Conservation (phyloP, 2,797 vertebrate genomes). For the Gorsachius magnificus region DNA sequence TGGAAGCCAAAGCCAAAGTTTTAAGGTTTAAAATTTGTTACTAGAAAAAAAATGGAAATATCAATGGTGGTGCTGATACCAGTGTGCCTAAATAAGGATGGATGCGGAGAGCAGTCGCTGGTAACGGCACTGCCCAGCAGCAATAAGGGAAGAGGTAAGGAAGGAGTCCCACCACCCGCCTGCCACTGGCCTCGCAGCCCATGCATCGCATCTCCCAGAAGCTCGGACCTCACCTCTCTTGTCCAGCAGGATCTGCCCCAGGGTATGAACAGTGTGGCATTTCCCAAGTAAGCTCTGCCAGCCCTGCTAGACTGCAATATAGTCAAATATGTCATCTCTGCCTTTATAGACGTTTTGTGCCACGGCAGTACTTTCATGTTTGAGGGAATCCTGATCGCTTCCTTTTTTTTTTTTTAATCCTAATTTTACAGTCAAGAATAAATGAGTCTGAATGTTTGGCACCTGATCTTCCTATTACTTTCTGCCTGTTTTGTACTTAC, state of each 20-base stretch:
- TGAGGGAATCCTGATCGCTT: neutral
- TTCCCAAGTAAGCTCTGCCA: neutral
- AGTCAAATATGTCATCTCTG: neutral
- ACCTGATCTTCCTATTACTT: neutral
- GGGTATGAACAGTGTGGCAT: neutral
- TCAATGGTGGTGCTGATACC: neutral
- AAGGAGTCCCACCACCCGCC: neutral
- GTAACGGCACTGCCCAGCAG: neutral
- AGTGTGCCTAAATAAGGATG: neutral
- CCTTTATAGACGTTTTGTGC: neutral
- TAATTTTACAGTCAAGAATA: neutral
- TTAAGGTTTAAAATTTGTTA: neutral
- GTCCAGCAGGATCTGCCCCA: neutral
- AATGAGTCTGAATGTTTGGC: neutral
- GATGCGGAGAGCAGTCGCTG: neutral
- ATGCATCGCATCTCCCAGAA: accelerated
- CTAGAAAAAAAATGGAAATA: neutral
- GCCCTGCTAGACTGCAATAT: neutral
- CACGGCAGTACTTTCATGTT: neutral
- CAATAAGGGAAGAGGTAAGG: neutral
- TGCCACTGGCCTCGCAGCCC: neutral
- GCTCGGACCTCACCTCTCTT: neutral
- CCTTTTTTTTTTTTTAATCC: neutral
- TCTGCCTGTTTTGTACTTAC: neutral
- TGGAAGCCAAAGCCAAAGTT: neutral